Base-by-base conservation (phyloP, 2,797 vertebrate genomes). In the Tapera naevia region DNA sequence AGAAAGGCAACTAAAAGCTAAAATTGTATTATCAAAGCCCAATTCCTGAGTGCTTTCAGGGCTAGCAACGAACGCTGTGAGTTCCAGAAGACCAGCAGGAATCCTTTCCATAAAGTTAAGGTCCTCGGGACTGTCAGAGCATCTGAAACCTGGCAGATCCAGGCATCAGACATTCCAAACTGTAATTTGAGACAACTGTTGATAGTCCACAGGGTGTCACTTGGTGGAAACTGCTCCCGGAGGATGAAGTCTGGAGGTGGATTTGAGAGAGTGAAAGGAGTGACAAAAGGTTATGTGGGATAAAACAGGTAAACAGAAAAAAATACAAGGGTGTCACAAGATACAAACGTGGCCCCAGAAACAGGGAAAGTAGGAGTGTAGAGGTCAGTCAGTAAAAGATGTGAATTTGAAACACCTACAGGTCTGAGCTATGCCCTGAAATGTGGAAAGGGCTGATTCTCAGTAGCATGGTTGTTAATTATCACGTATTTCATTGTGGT, bases 41-140 rank as follows among this genome's bases (percentile, higher is more conserved):
- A 73, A 1, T 56, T 73, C 32, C 39, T 17, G 4, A 43, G 62
- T 41, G 45, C 2, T 54, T 95, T 70, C 25, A 67, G 23, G 28
- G 25, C 51, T 45, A 39, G 45, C 60, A 80, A 25, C 3, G 10
- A 30, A 79, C 2, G 9, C 46, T 17, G 18, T 0, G 0, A 72
- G 46, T 69, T 69, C 39, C 78, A 60, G 21, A 46, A 37, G 43
- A n/a, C 11, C 48, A 37, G 10, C 79, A 57, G 33, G 48, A 94
- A 89, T 56, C 37, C 28, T 67, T 57, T 30, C 72, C 53, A n/a
- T 53, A 39, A 17, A 53, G n/a, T 45, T 41, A 65, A 0, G 19
- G 27, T 80, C 56, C 74, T 89, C 6, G 3, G 25, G 37, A 60
- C 23, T 17, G 45, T 39, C 28, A 51, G 41, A 82, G 9, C 67